These are phyloP conservation scores for Scyliorhinus canicula DNA, from an alignment of 2,797 vertebrate genomes.

Conservation along the genomic window DNA sequence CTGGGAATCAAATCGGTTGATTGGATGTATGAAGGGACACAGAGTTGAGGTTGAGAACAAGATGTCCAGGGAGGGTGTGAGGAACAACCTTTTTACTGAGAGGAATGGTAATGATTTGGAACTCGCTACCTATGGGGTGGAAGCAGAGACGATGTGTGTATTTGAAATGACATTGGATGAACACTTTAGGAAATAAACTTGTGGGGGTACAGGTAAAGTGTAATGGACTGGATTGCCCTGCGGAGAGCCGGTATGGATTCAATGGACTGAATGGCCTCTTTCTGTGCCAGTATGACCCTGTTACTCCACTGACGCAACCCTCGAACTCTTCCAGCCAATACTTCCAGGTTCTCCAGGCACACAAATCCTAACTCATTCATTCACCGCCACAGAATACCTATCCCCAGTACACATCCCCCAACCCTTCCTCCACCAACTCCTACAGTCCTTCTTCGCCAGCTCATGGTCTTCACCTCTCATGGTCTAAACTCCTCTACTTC, in stretches of 20 bases:
- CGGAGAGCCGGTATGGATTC: background rate
- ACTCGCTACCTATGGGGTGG: background rate
- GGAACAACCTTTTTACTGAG: too few species aligned
- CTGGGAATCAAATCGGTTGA: background rate
- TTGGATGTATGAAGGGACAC: background rate
- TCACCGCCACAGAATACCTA: background rate
- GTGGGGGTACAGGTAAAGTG: background rate
- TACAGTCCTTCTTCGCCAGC: background rate
- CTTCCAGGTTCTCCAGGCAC: background rate
- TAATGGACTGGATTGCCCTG: background rate
- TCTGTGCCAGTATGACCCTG: background rate
- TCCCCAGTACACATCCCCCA: background rate
- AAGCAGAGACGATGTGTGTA: background rate
- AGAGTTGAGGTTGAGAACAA: background rate
- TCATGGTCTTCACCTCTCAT: background rate
- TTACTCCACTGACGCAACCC: background rate
- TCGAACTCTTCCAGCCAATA: background rate
- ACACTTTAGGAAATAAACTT: background rate
- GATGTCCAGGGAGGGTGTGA: background rate
- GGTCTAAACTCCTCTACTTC: background rate
- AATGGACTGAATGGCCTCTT: background rate
- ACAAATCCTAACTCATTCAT: background rate
- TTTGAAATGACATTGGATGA: background rate
- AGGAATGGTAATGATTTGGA: background rate
- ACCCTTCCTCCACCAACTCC: background rate